These are phyloP conservation scores for Coranthus polyacanthus DNA, from an alignment of 2,797 vertebrate genomes.

Conservation along the genomic window DNA sequence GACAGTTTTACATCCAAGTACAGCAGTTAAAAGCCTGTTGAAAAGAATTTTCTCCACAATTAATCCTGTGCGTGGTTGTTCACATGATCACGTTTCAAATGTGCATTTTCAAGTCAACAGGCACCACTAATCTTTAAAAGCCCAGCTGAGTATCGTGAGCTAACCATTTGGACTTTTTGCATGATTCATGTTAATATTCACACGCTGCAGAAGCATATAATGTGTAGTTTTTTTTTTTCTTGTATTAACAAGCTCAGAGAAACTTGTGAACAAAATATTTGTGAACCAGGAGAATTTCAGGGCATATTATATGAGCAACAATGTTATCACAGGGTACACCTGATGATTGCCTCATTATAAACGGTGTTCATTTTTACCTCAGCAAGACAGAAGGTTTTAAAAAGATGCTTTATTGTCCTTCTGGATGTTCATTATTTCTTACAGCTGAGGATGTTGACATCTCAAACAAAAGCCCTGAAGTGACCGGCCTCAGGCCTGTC, in stretches of 20 bases:
- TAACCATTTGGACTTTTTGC: no score
- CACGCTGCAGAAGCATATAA: slow-evolving; percentile 19
- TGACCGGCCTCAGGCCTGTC: slow-evolving; percentile 65
- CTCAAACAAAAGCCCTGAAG: slow-evolving; percentile 71
- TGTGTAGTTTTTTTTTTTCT: slow-evolving; percentile 26
- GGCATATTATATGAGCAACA: slow-evolving; percentile 59
- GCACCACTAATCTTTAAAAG: slow-evolving; percentile 57
- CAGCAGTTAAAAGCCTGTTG: slow-evolving; percentile 69
- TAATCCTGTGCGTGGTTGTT: slow-evolving; percentile 66
- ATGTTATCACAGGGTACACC: slow-evolving; percentile 71
- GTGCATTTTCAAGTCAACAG: slow-evolving; percentile 49
- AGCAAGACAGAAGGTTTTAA: slow-evolving; percentile 74
- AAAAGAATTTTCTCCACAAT: slow-evolving; percentile 68
- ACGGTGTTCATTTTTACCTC: slow-evolving; percentile 68
- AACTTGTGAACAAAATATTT: slow-evolving; percentile 25
- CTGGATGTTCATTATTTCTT: slow-evolving; percentile 81
- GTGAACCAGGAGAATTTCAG: slow-evolving; percentile 50
- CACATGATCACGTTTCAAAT: slow-evolving; percentile 64
- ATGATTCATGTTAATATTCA: slow-evolving; percentile 43
- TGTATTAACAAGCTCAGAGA: slow-evolving; percentile 34
- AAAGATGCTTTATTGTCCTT: slow-evolving; percentile 72
- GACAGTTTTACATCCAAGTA: slow-evolving; percentile 58
- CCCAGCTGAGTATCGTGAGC: no score
- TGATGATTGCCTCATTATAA: slow-evolving; percentile 80
- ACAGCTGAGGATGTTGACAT: slow-evolving; percentile 70